phyloP scores from a whole-genome alignment of 2,888 invertebrate genomes.

The Hirtodrosophila cameraria region DNA sequence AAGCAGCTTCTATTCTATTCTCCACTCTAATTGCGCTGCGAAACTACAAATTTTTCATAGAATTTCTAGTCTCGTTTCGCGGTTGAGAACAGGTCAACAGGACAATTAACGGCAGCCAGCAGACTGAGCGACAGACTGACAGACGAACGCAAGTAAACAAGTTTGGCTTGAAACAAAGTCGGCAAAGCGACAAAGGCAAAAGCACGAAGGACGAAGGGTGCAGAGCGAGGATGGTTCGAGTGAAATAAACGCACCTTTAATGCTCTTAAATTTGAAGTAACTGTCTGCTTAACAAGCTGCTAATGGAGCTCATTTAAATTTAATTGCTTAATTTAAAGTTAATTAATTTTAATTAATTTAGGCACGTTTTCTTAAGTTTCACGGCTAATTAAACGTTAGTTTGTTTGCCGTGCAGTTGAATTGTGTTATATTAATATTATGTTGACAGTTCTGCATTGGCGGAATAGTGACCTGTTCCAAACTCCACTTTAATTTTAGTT shows the following conservation, averaged over 20 bases:
- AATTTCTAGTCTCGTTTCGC: conserved; percentile 35
- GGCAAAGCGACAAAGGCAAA: conserved; percentile 19
- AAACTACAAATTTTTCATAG: conserved; percentile 47
- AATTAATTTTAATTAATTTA: too few species aligned
- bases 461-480: too few species aligned
- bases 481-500: too few species aligned
- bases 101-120: neutral
- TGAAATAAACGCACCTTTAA: conserved; percentile 19
- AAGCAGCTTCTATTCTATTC: conserved; percentile 31
- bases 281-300: neutral
- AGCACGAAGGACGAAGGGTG: neutral
- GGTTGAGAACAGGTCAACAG: conserved; percentile 8
- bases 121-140: too few species aligned
- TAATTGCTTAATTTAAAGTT: too few species aligned
- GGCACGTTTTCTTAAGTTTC: too few species aligned
- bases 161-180: conserved; percentile 30
- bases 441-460: too few species aligned
- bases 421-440: too few species aligned
- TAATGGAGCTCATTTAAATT: too few species aligned
- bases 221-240: neutral
- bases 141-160: conserved; percentile 1
- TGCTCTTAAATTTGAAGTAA: conserved; percentile 2
- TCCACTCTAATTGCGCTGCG: conserved; percentile 41
- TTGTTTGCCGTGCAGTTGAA: too few species aligned
- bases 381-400: too few species aligned